Percentiles rank a stretch among this genome's conserved stretches.
These are phyloP conservation scores for Cosmia trapezina DNA, from an alignment of 2,888 invertebrate genomes.

Conservation along the genomic window DNA sequence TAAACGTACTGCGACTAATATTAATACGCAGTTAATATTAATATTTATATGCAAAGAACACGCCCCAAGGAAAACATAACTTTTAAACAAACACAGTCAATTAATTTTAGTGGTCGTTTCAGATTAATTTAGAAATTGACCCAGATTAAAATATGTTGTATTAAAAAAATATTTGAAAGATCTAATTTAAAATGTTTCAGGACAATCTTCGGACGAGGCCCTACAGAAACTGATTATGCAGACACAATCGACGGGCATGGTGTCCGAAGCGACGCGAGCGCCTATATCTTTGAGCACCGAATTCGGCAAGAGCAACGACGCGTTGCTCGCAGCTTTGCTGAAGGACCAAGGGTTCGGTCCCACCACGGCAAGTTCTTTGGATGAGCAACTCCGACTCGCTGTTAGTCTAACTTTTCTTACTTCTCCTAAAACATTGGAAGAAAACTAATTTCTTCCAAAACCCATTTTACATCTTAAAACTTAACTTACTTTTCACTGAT, in stretches of 20 bases:
- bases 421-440: constrained; percentile 54
- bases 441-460: constrained; percentile 38
- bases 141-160: background rate
- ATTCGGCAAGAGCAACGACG: constrained; percentile 92
- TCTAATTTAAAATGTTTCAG: constrained; percentile 68
- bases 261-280: constrained; percentile 84
- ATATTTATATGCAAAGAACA: no score
- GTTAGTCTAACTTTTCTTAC: constrained; percentile 84
- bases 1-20: no score
- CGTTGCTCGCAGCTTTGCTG: constrained; percentile 92
- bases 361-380: constrained; percentile 91
- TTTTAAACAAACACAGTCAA: background rate
- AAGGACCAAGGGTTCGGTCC: constrained; percentile 94
- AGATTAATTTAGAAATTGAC: background rate
- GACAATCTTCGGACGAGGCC: constrained; percentile 86
- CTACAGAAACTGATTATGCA: constrained; percentile 82
- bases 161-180: background rate
- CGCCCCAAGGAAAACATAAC: no score
- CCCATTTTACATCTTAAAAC: constrained; percentile 49
- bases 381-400: constrained; percentile 90
- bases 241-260: constrained; percentile 81
- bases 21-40: no score
- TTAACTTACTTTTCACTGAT: constrained; percentile 58
- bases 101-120: background rate
- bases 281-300: constrained; percentile 87